A percentile compares a stretch with the other conserved stretches of the same genome.
Conservation (phyloP, 2,113 vertebrate species). For the Tragelaphus imberbis region DNA sequence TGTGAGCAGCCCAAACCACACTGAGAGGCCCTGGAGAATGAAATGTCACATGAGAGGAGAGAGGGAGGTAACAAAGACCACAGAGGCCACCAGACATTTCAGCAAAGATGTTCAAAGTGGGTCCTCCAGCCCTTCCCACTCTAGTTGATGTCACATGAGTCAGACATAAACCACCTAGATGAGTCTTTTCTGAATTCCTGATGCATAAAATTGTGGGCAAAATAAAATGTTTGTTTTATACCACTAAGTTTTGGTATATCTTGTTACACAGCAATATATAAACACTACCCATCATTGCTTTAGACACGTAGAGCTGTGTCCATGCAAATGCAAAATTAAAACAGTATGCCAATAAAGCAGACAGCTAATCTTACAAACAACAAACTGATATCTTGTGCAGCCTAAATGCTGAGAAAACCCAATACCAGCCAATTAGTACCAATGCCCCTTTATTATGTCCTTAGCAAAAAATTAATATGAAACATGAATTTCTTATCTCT, state of each 20-base stretch:
- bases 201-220: neutral
- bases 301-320: neutral
- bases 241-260: neutral
- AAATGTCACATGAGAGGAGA: neutral
- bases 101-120: neutral
- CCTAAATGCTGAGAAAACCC: neutral
- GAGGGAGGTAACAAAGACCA: neutral
- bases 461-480: neutral
- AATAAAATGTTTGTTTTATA: neutral
- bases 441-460: neutral
- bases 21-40: neutral
- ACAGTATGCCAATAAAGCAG: neutral
- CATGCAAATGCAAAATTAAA: neutral
- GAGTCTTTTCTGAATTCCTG: neutral
- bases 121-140: neutral
- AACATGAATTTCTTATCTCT: neutral
- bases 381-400: neutral
- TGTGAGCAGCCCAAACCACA: neutral
- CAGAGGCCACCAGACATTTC: neutral
- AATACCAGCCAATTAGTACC: neutral
- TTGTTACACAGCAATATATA: neutral
- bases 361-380: neutral
- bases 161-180: neutral
- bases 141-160: neutral
- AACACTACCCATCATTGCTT: neutral